Conservation (phyloP, 1,140 invertebrate species). For the Antheraea mylitta region DNA sequence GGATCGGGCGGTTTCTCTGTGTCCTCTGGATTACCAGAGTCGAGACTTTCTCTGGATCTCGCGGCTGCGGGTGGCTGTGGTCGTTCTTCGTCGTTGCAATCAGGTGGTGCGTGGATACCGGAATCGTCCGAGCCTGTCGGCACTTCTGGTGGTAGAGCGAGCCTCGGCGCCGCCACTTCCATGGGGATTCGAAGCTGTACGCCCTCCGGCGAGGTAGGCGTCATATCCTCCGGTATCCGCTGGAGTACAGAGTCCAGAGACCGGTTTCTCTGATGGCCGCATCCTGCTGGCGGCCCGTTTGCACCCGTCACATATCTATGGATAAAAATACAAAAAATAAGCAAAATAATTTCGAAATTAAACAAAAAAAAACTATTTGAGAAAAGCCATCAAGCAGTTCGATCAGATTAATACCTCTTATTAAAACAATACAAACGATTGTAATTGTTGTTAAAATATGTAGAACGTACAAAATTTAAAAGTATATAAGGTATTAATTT, state of each 20-base stretch:
- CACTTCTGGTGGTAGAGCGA: slow-evolving; percentile 89
- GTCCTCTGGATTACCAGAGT: slow-evolving; percentile 82
- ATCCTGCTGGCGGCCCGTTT: slow-evolving; percentile 68
- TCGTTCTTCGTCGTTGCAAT: slow-evolving; percentile 56
- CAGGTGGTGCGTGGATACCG: slow-evolving; percentile 84
- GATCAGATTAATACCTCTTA: too few species aligned
- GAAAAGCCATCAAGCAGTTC: too few species aligned
- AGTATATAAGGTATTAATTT: too few species aligned
- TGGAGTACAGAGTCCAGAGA: slow-evolving; percentile 93
- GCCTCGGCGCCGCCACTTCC: slow-evolving; percentile 86
- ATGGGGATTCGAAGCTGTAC: slow-evolving; percentile 84
- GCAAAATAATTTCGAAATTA: not conserved
- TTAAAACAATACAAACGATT: too few species aligned
- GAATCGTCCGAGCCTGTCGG: slow-evolving; percentile 92
- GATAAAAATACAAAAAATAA: slow-evolving; percentile 42
- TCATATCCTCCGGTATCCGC: slow-evolving; percentile 91
- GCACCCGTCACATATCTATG: slow-evolving; percentile 66
- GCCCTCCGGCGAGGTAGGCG: slow-evolving; percentile 88
- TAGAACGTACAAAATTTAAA: too few species aligned
- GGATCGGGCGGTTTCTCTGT: slow-evolving; percentile 72
- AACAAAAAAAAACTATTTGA: too few species aligned
- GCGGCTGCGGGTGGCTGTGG: slow-evolving; percentile 61
- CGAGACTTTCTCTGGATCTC: slow-evolving; percentile 84
- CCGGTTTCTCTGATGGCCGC: slow-evolving; percentile 91
- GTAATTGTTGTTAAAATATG: too few species aligned